phyloP scores from a whole-genome alignment of 1,140 invertebrate species.

The Papilio machaon region DNA sequence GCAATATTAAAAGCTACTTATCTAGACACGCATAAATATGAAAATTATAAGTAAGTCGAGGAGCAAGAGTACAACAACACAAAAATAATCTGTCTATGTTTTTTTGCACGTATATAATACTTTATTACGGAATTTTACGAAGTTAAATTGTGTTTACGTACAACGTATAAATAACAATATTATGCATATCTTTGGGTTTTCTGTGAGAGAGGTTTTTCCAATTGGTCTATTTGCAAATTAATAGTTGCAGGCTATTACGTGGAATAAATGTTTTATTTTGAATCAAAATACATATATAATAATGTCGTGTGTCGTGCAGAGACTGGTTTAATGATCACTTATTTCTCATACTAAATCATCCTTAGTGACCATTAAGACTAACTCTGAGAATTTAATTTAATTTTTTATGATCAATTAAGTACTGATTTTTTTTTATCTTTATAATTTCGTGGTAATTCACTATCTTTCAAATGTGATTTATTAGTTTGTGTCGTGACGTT shows the following conservation, averaged over 20 bases:
- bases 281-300: neutral
- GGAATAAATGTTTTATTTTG: neutral
- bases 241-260: neutral
- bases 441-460: too few relatives aligned
- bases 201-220: constrained; percentile 4
- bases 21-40: neutral
- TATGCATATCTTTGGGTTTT: neutral
- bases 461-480: too few relatives aligned
- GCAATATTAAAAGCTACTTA: neutral
- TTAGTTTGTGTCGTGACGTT: too few relatives aligned
- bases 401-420: too few relatives aligned
- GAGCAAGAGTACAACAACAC: neutral
- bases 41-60: neutral
- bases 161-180: neutral
- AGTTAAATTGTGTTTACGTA: neutral
- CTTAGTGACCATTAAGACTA: too few relatives aligned
- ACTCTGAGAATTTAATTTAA: too few relatives aligned
- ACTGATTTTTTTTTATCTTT: too few relatives aligned
- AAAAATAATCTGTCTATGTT: neutral
- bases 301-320: too few relatives aligned
- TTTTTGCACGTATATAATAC: too few relatives aligned
- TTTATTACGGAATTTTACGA: neutral
- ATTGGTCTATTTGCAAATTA: neutral
- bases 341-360: too few relatives aligned
- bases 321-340: too few relatives aligned